Evolutionary conservation across 2,113 vertebrate species (phyloP), one percentile per base, ranked within the genome.

Genomic region (Nothocercus nigrocapillus): DNA sequence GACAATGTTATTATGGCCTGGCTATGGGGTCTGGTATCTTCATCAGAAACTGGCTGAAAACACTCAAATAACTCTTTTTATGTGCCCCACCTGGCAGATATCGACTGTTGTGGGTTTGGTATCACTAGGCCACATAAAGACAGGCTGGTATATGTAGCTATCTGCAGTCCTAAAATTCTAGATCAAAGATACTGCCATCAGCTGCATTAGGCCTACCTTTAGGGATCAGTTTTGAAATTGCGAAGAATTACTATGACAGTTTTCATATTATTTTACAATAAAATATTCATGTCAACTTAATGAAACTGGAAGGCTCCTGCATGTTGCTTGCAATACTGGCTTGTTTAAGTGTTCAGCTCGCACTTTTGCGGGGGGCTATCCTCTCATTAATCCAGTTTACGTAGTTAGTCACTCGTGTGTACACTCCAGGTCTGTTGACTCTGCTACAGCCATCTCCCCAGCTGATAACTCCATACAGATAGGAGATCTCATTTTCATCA

Each of bases 381-480:
- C 97, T 97, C 61, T 98, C 97, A n/a, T 98, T 97, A 96, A 99
- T 99, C 99, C 99, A 99, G 62, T 98, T 93, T 4, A 98, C 90
- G 3, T 99, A 99, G 74, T 98, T 98, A 24, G 98, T 96, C 42
- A 99, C 98, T 66, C 94, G 98, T 13, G 99, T 99, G 70, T 99
- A 99, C 64, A 99, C 99, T 3, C 99, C 99, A 0, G 99, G 99
- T 93, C 98, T 99, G 59, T 97, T 96, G 13, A 96, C 64, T 58
- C 94, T 95, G 30, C 98, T 98, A 2, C 99, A 99, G 94, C 99
- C 99, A 0, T 99, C 98, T 1, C 99, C 99, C 99, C 99, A 99
- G 97, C 99, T 99, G 97, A 99, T 97, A 96, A 99, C 93, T 42
- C 99, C 99, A 0, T 99, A 99, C 56, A 99, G 98, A 91, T 99